These are phyloP conservation scores for Equus przewalskii DNA, from an alignment of 2,113 vertebrate species.

Conservation along the genomic window DNA sequence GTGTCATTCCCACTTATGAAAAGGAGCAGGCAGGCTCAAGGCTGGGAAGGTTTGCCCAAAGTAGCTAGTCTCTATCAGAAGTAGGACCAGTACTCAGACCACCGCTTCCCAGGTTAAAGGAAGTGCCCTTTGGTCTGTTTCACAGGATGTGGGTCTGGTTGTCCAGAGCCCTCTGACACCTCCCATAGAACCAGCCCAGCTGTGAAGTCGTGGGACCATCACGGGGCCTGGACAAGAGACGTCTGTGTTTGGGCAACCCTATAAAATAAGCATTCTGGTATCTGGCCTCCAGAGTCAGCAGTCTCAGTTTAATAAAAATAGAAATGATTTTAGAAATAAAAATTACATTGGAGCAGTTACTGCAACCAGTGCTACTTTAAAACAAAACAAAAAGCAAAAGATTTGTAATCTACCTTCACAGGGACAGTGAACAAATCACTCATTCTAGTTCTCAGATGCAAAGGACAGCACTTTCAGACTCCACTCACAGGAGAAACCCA, in stretches of 20 bases:
- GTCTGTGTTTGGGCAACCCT: constrained; percentile 25
- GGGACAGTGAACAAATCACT: neutral
- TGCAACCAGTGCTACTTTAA: neutral
- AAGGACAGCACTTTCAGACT: neutral
- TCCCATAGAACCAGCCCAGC: neutral
- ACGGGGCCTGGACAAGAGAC: neutral
- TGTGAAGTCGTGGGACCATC: constrained; percentile 50
- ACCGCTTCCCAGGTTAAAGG: neutral
- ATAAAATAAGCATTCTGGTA: constrained; percentile 39
- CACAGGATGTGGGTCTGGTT: constrained; percentile 52
- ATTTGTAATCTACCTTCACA: neutral
- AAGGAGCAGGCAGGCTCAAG: neutral
- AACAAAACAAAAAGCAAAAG: neutral
- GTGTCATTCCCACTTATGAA: neutral
- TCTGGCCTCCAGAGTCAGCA: neutral
- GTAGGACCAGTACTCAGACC: neutral
- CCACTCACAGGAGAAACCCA: neutral
- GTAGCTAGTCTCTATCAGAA: neutral
- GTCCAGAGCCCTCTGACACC: constrained; percentile 45
- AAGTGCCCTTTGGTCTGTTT: constrained; percentile 52
- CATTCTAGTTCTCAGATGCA: neutral
- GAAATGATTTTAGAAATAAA: neutral
- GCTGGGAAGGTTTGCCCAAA: neutral
- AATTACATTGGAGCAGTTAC: neutral
- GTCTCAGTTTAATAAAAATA: neutral